These are phyloP conservation scores for Hybos culiciformis DNA, from an alignment of 2,888 invertebrate genomes.

Conservation along the genomic window DNA sequence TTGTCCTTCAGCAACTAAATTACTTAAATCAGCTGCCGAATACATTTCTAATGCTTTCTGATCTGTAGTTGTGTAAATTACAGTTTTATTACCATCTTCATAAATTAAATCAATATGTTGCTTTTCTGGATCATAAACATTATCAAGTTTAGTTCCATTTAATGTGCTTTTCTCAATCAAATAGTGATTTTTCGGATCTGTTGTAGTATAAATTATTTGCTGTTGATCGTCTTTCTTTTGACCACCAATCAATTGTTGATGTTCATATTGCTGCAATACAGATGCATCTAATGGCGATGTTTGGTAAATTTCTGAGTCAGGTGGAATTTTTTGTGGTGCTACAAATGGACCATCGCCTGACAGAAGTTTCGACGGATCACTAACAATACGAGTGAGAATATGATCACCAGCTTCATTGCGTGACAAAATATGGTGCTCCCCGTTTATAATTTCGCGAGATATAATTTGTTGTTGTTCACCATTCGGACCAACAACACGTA, in stretches of 20 bases:
- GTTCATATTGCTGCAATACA: slow-evolving; percentile 31
- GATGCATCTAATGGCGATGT: slow-evolving; percentile 33
- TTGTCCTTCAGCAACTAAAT: slow-evolving; percentile 33
- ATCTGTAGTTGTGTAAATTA: slow-evolving; percentile 66
- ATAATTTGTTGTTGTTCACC: slow-evolving; percentile 36
- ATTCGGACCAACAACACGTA: slow-evolving; percentile 35
- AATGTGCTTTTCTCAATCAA: slow-evolving; percentile 11
- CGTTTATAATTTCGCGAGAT: slow-evolving; percentile 36
- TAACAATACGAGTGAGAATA: slow-evolving; percentile 35
- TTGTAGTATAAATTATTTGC: slow-evolving; percentile 36
- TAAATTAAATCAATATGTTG: slow-evolving; percentile 65
- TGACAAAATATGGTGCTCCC: slow-evolving; percentile 35
- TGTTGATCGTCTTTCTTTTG: slow-evolving; percentile 16
- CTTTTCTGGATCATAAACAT: slow-evolving; percentile 28
- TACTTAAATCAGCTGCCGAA: slow-evolving; percentile 32
- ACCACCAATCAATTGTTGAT: slow-evolving; percentile 15
- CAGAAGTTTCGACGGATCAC: slow-evolving; percentile 34
- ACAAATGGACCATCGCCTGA: slow-evolving; percentile 33
- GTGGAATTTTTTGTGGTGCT: slow-evolving; percentile 32
- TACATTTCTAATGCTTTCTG: slow-evolving; percentile 65
- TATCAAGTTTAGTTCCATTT: neutral
- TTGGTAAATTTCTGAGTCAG: slow-evolving; percentile 28
- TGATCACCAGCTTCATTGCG: slow-evolving; percentile 37
- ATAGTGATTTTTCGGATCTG: slow-evolving; percentile 36
- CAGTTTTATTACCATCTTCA: slow-evolving; percentile 72